A percentile compares a stretch with the other conserved stretches of the same genome.
Conservation (phyloP, 2,888 invertebrate species). For the Osmoderma eremita region DNA sequence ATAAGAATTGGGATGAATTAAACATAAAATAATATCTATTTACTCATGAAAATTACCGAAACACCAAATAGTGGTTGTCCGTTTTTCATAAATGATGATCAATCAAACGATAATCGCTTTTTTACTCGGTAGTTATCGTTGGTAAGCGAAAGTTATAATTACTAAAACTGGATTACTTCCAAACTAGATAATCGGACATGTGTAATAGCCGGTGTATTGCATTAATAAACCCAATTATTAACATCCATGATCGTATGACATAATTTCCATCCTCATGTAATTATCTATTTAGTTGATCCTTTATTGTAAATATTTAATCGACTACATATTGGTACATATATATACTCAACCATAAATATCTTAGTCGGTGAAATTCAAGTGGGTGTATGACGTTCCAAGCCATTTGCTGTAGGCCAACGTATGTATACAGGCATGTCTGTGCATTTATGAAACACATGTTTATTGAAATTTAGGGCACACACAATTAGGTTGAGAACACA, state of each 20-base stretch:
- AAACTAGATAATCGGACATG: constrained; percentile 14
- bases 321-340: too few species aligned
- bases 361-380: too few species aligned
- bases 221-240: constrained; percentile 15
- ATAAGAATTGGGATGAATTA: too few species aligned
- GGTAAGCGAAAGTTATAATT: constrained; percentile 18
- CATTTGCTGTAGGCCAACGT: not conserved
- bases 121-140: not conserved
- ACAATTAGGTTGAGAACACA: too few species aligned
- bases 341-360: too few species aligned
- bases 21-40: too few species aligned
- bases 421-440: not conserved
- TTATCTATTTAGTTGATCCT: not conserved
- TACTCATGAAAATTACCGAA: too few species aligned
- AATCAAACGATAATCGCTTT: not conserved
- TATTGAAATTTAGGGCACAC: too few species aligned
- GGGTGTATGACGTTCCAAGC: too few species aligned
- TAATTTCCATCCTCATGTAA: not conserved
- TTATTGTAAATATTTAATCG: not conserved
- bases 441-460: not conserved
- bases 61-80: not conserved
- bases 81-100: constrained; percentile 9
- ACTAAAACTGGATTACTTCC: constrained; percentile 1
- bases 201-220: constrained; percentile 16
- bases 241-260: constrained; percentile 2